A percentile compares a stretch with the other conserved stretches of the same genome.
These are phyloP conservation scores for Aix galericulata DNA, from an alignment of 2,113 vertebrate species.

Conservation along the genomic window DNA sequence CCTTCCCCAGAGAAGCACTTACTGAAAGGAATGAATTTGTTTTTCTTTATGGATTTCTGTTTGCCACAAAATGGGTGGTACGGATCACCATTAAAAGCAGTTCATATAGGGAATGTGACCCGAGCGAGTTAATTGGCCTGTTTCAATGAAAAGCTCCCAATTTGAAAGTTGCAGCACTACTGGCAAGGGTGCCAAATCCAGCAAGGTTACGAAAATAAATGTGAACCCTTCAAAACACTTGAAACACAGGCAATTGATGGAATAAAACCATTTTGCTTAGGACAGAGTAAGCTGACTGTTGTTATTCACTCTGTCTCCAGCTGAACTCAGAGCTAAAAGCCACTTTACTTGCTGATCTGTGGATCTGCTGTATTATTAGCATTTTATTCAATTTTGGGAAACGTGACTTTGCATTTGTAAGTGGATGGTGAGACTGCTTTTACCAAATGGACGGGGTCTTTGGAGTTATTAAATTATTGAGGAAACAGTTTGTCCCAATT, in stretches of 20 bases:
- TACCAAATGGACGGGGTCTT: conserved; percentile 66
- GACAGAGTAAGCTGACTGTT: conserved; percentile 49
- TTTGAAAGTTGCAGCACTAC: conserved; percentile 51
- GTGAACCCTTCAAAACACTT: conserved; percentile 60
- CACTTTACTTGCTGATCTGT: conserved; percentile 70
- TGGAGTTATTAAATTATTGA: conserved; percentile 72
- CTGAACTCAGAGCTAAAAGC: conserved; percentile 74
- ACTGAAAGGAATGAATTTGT: conserved; percentile 3
- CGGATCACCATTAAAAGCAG: not conserved
- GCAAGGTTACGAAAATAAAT: conserved; percentile 65
- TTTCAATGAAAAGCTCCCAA: conserved; percentile 46
- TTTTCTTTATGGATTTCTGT: conserved; percentile 17
- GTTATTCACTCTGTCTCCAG: conserved; percentile 65
- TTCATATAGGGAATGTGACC: conserved; percentile 41
- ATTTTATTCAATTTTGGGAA: conserved; percentile 74
- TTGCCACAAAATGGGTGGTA: conserved; percentile 24
- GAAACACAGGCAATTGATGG: conserved; percentile 56
- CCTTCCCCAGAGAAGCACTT: not conserved
- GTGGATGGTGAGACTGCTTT: conserved; percentile 59
- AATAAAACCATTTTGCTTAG: conserved; percentile 68
- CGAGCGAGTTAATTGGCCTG: conserved; percentile 24
- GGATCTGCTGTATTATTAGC: conserved; percentile 70
- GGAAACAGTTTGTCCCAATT: conserved; percentile 71
- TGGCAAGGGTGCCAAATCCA: conserved; percentile 60
- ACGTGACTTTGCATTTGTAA: conserved; percentile 75